phyloP scores from a whole-genome alignment of 1,140 invertebrate genomes.

The Drosophila serrata region DNA sequence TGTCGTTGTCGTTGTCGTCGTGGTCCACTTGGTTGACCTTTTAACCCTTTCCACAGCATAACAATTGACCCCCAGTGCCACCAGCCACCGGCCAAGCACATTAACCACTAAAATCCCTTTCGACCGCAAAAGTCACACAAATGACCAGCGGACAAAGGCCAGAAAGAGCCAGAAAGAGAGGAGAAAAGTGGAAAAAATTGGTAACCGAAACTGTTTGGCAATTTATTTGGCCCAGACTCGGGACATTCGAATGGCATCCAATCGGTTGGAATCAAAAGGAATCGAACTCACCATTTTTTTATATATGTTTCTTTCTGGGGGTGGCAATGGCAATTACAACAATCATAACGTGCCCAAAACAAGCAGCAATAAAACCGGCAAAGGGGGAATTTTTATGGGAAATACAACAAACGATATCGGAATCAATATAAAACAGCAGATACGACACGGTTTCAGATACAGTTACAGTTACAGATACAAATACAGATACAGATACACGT shows the following conservation, averaged over 20 bases:
- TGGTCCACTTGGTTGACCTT: constrained; percentile 24
- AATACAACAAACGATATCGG: constrained; percentile 28
- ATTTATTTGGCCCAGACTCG: constrained; percentile 44
- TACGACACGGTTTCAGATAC: constrained; percentile 4
- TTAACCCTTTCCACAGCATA: constrained; percentile 39
- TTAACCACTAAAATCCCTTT: constrained; percentile 59
- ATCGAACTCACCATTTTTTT: constrained; percentile 21
- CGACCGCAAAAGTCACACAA: constrained; percentile 61
- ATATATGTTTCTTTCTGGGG: neutral
- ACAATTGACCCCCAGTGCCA: constrained; percentile 42
- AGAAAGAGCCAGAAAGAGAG: neutral
- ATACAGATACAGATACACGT: neutral
- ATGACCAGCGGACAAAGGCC: constrained; percentile 31
- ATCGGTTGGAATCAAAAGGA: constrained; percentile 43
- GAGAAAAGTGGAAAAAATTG: constrained; percentile 43
- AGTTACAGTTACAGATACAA: neutral
- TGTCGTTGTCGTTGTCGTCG: neutral
- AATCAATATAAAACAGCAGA: constrained; percentile 41
- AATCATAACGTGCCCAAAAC: constrained; percentile 54
- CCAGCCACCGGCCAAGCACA: constrained; percentile 31
- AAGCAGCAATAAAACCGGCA: constrained; percentile 28
- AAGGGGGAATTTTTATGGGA: constrained; percentile 47
- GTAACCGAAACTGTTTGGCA: constrained; percentile 51
- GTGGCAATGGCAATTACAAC: constrained; percentile 52
- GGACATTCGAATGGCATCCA: constrained; percentile 47